These are phyloP conservation scores for Buceros bicornis DNA, from an alignment of 2,797 vertebrate species.

Conservation along the genomic window DNA sequence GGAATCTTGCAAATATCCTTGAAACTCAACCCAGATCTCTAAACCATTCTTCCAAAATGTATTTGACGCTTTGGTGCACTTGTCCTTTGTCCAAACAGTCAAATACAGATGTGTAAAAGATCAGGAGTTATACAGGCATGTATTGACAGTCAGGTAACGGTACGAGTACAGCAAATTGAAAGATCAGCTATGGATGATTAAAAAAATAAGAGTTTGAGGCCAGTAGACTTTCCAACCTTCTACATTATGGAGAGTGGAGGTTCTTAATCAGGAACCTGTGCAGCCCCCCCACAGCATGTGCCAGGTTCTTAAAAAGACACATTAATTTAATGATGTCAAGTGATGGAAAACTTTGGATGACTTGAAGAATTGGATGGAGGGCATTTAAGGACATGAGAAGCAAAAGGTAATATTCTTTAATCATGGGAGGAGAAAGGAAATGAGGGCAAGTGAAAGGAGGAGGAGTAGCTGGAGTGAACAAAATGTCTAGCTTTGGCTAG, in stretches of 20 bases:
- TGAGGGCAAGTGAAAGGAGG: conserved; percentile 18
- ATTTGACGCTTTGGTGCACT: neutral
- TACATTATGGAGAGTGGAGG: neutral
- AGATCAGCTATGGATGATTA: neutral
- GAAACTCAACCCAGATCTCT: neutral
- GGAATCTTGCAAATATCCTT: neutral
- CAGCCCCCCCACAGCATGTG: neutral
- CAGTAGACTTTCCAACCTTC: neutral
- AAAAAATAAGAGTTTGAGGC: neutral
- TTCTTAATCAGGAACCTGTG: neutral
- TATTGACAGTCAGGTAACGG: neutral
- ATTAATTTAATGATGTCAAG: neutral
- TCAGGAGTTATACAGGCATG: fast-evolving
- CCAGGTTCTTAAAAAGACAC: neutral
- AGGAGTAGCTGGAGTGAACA: conserved; percentile 33
- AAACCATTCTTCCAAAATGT: neutral
- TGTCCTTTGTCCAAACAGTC: neutral
- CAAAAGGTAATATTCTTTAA: conserved; percentile 39
- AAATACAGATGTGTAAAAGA: neutral
- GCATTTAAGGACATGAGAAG: conserved; percentile 40
- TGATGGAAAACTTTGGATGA: conserved; percentile 12
- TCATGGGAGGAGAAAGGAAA: conserved; percentile 45
- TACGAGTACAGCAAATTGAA: neutral
- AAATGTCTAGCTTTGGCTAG: neutral
- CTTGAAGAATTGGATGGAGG: conserved; percentile 8